Evolutionary conservation across 2,113 vertebrate species (phyloP), one percentile per base, ranked within the genome.

Genomic region (Acinonyx jubatus): DNA sequence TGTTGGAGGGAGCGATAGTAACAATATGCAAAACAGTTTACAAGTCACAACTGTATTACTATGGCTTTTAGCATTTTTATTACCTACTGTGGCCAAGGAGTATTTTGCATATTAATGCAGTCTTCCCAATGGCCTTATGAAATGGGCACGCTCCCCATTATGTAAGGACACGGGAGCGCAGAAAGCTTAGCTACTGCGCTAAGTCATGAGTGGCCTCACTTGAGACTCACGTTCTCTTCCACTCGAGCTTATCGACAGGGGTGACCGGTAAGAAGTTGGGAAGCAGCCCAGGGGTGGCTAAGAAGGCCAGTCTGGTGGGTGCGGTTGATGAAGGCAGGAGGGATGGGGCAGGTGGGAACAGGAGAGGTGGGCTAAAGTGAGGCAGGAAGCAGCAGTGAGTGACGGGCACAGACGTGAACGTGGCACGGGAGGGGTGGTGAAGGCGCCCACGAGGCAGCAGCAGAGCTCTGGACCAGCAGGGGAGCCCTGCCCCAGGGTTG

Each of bases 371-470:
- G n/a, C 79, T 11, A n/a, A 80, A 57, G 27, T 9, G 3, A 27
- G 27, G 48, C 1, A 38, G 31, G 89, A 33, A 25, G 94, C 5
- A 4, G 31, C 2, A 7, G 19, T 0, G 31, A 33, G 63, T 18
- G 55, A 38, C 4, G 1, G 7, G 57, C 21, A 61, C 36, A 18
- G n/a, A 7, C 0, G 0, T 5, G 33, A 18, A 11, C 16, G 4
- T 19, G 29, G 82, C 31, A 48, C 3, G 3, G 45, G 45, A 11
- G 7, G 52, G 23, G 27, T 52, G 45, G n/a, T 1, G 5, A 19
- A 38, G 31, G 23, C 7, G 33, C 13, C 5, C 18, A 11, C 0
- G 19, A n/a, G 18, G 61, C 15, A 15, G 41, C n/a, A 7, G 29
- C 52, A 31, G 78, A 18, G 7, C 63, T 73, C 23, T 3, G 50